Base-by-base conservation (phyloP, 2,113 vertebrate genomes). In the Serilophus lunatus region DNA sequence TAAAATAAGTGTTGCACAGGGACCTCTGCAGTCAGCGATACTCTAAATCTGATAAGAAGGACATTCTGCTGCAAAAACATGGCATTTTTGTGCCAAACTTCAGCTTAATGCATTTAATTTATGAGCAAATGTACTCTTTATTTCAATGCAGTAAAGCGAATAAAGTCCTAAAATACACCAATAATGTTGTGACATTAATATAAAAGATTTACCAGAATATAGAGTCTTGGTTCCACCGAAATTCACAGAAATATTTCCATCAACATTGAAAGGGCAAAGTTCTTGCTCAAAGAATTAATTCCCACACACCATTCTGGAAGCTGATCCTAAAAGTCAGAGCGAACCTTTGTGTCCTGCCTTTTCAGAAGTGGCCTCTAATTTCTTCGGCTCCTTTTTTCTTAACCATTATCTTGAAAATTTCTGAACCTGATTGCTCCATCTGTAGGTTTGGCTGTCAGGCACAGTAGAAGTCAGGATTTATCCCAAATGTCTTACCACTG, bases 1-100 rank as follows among this genome's bases (percentile, higher is more conserved):
- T 93, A 92, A 96, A 93, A 87, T 92, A 95, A 91, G 61, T 42
- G 12, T 90, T 89, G 69, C 80, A 81, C 26, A 94, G 50, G 80
- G 89, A 68, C 59, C 65, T 90, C 70, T 88, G 61, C 81, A 94
- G 66, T 79, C 85, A 96, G 88, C 68, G 90, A 53, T 60, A 90
- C 25, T 47, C 26, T 66, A 83, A 72, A 64, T 86, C 72, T 44
- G 82, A 35, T 66, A 61, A 86, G 65, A 61, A 86, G 65, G 47
- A 45, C 44, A 57, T 82, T 88, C 42, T 79, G 31, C 44, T 84
- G 28, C 56, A 76, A 84, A 91, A 92, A 66, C 15, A 53, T 20
- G 17, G 13, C 24, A 45, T 79, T 88, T 78, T 63, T 80, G 11
- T 76, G 57, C 18, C 63, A 60, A 68, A 77, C 7, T 79, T 86